Evolutionary conservation across 2,113 vertebrate species (phyloP).

Genomic region (Accipiter cooperii): DNA sequence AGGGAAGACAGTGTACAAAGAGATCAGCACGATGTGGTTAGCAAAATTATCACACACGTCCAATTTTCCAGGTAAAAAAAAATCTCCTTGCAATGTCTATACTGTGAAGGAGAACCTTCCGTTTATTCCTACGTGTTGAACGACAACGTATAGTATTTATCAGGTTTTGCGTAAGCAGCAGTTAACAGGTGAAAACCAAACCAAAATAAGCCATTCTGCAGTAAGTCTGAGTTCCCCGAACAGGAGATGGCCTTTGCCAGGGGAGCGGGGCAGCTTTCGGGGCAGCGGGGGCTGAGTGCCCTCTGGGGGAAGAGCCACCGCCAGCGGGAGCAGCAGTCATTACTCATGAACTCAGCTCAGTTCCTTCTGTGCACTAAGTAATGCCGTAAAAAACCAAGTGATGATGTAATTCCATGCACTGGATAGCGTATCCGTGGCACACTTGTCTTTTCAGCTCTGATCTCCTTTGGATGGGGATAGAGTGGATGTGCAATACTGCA

Average conservation of each 20-base stretch:
- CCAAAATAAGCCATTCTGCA: background rate
- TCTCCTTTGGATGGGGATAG: background rate
- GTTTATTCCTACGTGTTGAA: background rate
- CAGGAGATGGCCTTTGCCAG: fast-evolving
- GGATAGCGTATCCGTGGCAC: background rate
- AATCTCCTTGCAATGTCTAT: background rate
- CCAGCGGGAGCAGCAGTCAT: fast-evolving
- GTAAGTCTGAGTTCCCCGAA: background rate
- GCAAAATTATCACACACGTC: background rate
- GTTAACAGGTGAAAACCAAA: background rate
- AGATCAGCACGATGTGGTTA: background rate
- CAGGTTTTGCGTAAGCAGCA: background rate
- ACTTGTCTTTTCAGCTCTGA: background rate
- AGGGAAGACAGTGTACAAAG: background rate
- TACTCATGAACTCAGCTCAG: background rate
- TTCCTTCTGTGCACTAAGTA: too few relatives aligned
- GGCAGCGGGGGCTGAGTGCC: background rate
- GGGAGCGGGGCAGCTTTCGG: background rate
- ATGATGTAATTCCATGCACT: background rate
- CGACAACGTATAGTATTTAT: background rate
- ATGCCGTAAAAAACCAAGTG: fast-evolving
- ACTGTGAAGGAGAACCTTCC: background rate
- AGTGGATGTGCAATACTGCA: background rate
- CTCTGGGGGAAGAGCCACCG: background rate
- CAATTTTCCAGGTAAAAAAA: background rate